A percentile compares a stretch with the other conserved stretches of the same genome.
Evolutionary conservation across 2,888 invertebrate genomes (phyloP).

Genomic region (Aradus depressus): DNA sequence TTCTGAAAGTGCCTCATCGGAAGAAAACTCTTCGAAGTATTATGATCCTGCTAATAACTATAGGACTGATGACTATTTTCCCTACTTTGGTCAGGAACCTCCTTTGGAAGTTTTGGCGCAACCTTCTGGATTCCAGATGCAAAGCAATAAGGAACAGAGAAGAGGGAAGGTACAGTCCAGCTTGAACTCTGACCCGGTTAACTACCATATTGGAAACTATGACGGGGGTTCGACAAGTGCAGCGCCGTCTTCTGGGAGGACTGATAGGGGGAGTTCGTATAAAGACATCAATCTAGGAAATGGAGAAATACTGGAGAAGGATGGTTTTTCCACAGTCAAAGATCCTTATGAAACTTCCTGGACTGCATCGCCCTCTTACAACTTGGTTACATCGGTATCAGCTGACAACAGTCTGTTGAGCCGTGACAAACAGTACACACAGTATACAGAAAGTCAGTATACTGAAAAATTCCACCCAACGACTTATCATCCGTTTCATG

Average conservation of each 20-base stretch:
- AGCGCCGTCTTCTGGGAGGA: conserved; percentile 5
- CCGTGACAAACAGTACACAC: too few species aligned
- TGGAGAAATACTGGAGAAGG: conserved; percentile 26
- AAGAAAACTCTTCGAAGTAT: conserved; percentile 7
- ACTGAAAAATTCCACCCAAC: conserved; percentile 18
- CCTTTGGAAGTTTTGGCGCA: conserved; percentile 21
- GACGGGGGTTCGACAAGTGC: not conserved
- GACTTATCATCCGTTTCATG: conserved; percentile 21
- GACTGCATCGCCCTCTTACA: conserved; percentile 19
- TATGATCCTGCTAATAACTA: too few species aligned
- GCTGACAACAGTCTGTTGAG: too few species aligned
- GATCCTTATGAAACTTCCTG: conserved; percentile 10
- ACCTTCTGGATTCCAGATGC: conserved; percentile 23
- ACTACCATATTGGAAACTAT: conserved; percentile 10
- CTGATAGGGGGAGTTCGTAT: conserved; percentile 6
- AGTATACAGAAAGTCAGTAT: too few species aligned
- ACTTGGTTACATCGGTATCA: too few species aligned
- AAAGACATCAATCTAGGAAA: conserved; percentile 23
- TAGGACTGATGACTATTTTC: conserved; percentile 15
- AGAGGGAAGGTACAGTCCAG: not conserved
- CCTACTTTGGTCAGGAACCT: conserved; percentile 25
- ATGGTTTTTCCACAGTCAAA: not conserved
- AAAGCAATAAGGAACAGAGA: not conserved
- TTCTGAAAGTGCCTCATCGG: conserved; percentile 2
- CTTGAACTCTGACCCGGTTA: conserved; percentile 6